Conservation (phyloP, 2,797 vertebrate genomes). For the Potorous gilbertii region DNA sequence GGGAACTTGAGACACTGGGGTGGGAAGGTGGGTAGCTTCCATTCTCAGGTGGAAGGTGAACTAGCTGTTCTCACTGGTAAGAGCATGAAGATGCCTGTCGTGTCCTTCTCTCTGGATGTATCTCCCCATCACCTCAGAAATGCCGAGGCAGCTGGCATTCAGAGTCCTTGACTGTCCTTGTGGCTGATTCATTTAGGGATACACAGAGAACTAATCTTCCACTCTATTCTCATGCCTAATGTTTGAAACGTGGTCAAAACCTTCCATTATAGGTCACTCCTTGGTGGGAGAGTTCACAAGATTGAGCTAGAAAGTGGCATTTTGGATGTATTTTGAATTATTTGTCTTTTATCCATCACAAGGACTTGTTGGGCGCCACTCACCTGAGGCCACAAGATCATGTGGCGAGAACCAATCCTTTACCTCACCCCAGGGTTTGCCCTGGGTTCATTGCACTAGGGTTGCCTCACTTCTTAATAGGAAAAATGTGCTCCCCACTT, state of each 20-base stretch:
- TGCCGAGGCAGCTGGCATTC: accelerated
- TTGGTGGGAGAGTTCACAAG: neutral
- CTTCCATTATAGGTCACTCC: neutral
- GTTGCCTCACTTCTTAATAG: neutral
- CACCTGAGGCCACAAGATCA: neutral
- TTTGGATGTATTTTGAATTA: neutral
- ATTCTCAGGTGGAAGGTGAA: neutral
- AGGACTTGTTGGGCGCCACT: neutral
- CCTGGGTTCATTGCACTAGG: neutral
- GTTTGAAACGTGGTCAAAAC: neutral
- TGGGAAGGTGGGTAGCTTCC: accelerated
- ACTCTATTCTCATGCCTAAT: neutral
- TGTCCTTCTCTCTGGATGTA: neutral
- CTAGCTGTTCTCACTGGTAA: neutral
- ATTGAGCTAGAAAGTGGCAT: neutral
- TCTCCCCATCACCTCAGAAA: accelerated
- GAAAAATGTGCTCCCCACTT: neutral
- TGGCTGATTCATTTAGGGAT: neutral
- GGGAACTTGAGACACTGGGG: neutral
- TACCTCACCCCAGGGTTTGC: neutral
- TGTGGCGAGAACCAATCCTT: neutral
- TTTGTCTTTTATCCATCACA: neutral
- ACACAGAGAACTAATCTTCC: neutral
- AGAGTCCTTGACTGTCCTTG: accelerated
- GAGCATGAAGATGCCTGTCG: neutral